Conservation (phyloP, 2,113 vertebrate species). For the Macquaria australasica region DNA sequence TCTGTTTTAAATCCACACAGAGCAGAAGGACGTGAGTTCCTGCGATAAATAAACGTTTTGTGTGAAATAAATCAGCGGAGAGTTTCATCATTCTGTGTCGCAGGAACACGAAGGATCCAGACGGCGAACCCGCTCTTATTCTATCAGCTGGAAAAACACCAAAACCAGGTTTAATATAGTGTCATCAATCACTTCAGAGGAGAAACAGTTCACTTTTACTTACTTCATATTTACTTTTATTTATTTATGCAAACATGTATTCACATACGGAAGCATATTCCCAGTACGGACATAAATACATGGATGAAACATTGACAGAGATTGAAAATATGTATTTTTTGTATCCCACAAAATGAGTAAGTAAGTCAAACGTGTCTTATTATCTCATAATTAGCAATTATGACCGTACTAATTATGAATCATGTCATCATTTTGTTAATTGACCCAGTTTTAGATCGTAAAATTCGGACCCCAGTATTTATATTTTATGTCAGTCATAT, state of each 20-base stretch:
- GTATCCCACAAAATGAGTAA: not conserved
- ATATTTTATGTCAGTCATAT: not conserved
- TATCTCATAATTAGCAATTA: not conserved
- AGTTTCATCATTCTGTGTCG: slow-evolving; percentile 45
- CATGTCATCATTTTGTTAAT: no score
- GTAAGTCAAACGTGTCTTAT: not conserved
- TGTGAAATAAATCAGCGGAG: slow-evolving; percentile 50
- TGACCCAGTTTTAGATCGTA: not conserved
- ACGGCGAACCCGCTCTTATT: slow-evolving; percentile 35
- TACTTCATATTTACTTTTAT: slow-evolving; percentile 5
- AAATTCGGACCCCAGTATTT: not conserved
- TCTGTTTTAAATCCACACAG: slow-evolving; percentile 55
- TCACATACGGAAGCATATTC: not conserved
- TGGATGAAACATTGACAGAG: not conserved
- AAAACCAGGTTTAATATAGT: slow-evolving; percentile 45
- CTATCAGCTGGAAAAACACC: slow-evolving; percentile 40
- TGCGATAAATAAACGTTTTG: slow-evolving; percentile 52
- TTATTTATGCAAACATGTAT: slow-evolving; percentile 3
- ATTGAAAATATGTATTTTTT: not conserved
- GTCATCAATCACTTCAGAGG: slow-evolving; percentile 30
- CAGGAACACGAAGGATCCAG: slow-evolving; percentile 3
- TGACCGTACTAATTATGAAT: not conserved
- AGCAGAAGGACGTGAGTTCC: slow-evolving; percentile 39
- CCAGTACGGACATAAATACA: not conserved
- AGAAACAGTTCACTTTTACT: not conserved